A percentile compares a stretch with the other conserved stretches of the same genome.
Conservation (phyloP, 2,888 invertebrate species). For the Oscheius sp. region DNA sequence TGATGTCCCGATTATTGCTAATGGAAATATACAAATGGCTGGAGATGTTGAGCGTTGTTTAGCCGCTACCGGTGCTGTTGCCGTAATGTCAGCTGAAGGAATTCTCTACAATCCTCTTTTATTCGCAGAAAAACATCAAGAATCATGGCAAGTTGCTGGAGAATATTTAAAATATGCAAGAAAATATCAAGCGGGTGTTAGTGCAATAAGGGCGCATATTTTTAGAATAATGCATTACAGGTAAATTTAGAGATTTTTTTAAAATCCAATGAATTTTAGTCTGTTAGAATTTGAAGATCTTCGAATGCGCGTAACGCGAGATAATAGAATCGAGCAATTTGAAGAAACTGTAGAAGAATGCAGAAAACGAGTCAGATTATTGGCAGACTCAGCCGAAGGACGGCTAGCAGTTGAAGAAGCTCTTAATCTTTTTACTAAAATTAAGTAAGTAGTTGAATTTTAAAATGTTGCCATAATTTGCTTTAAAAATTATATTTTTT, state of each 20-base stretch:
- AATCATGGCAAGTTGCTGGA: constrained; percentile 80
- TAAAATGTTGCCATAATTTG: too few species aligned
- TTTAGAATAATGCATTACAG: constrained; percentile 95
- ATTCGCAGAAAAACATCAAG: constrained; percentile 76
- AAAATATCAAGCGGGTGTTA: constrained; percentile 87
- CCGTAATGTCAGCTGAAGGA: constrained; percentile 83
- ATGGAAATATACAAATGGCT: constrained; percentile 94
- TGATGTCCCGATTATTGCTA: constrained; percentile 92
- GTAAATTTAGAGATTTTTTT: constrained; percentile 75
- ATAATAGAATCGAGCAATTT: constrained; percentile 59
- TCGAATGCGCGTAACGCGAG: constrained; percentile 60
- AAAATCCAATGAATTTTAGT: constrained; percentile 45
- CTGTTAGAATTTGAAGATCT: constrained; percentile 65
- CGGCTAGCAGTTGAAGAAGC: constrained; percentile 38
- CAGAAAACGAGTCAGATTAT: constrained; percentile 39
- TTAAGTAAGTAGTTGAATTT: constrained; percentile 40
- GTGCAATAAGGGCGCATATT: constrained; percentile 91
- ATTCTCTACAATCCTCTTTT: constrained; percentile 96
- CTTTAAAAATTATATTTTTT: neutral
- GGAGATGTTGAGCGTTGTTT: constrained; percentile 88
- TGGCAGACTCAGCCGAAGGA: constrained; percentile 43
- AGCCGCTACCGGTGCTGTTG: constrained; percentile 84
- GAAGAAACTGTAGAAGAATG: constrained; percentile 60
- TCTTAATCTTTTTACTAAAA: constrained; percentile 41
- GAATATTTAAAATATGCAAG: constrained; percentile 88